These are phyloP conservation scores for Orgyia antiqua DNA, from an alignment of 2,888 invertebrate species.

Conservation along the genomic window DNA sequence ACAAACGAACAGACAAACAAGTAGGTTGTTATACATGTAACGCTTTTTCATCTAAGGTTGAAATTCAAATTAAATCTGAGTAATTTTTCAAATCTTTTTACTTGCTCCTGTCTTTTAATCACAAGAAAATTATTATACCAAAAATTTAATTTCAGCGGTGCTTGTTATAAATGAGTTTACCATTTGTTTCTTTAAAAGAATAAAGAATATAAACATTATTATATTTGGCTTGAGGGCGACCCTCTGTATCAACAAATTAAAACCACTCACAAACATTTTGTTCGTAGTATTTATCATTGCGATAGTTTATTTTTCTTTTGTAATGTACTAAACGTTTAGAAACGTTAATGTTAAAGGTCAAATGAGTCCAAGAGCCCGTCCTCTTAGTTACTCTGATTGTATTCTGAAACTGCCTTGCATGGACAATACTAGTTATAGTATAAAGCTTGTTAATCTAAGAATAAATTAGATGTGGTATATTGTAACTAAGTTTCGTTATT, in stretches of 20 bases:
- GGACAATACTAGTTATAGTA: conserved; percentile 39
- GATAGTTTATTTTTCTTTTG: conserved; percentile 13
- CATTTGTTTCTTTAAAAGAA: conserved; percentile 20
- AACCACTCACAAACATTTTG: conserved; percentile 11
- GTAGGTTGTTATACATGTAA: no score
- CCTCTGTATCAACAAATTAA: conserved; percentile 26
- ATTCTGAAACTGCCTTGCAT: conserved; percentile 47
- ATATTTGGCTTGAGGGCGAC: conserved; percentile 18
- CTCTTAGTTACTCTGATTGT: conserved; percentile 54
- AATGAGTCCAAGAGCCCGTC: conserved; percentile 30
- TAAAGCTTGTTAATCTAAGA: conserved; percentile 14
- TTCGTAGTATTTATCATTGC: conserved; percentile 5
- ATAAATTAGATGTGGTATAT: conserved; percentile 34
- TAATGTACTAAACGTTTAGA: conserved; percentile 10
- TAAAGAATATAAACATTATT: conserved; percentile 12
- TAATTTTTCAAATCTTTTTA: no score
- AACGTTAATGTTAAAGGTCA: conserved; percentile 24
- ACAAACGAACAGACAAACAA: no score
- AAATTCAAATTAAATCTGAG: no score
- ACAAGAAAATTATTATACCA: no score
- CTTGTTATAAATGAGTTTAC: conserved; percentile 10
- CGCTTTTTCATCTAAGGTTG: no score
- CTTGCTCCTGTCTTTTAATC: no score
- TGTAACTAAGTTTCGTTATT: no score
- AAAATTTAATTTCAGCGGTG: conserved; percentile 10